Evolutionary conservation across 2,113 vertebrate genomes (phyloP).

Genomic region (Psilopogon haemacephalus): DNA sequence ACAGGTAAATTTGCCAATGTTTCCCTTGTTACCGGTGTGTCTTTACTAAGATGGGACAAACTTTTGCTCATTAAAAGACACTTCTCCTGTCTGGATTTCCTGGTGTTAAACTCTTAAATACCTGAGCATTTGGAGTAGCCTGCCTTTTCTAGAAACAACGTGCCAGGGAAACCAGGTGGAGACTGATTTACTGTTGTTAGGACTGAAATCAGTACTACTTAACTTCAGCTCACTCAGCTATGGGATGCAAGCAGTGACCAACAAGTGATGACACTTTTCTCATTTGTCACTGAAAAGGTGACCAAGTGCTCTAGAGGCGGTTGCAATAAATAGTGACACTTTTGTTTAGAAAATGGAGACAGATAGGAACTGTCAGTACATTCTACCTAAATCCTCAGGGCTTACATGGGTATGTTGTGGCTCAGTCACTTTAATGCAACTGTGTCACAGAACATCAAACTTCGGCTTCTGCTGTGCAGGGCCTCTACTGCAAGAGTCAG

Average conservation of each 20-base stretch:
- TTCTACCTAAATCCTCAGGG: neutral
- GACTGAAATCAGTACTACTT: neutral
- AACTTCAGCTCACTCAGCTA: neutral
- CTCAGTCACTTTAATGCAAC: neutral
- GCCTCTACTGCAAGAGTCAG: neutral
- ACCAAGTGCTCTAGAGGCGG: neutral
- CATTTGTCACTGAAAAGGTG: neutral
- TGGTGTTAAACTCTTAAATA: neutral
- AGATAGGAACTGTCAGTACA: neutral
- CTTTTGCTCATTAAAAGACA: neutral
- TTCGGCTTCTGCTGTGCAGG: neutral
- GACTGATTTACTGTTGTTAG: neutral
- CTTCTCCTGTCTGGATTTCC: neutral
- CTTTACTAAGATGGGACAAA: neutral
- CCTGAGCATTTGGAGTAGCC: neutral
- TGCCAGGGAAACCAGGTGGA: neutral
- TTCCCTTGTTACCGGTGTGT: neutral
- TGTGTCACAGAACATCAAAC: neutral
- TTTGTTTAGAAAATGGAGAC: neutral
- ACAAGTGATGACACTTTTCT: neutral
- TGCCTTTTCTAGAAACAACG: neutral
- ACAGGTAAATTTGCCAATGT: neutral
- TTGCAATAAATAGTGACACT: neutral
- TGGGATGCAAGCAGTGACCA: neutral
- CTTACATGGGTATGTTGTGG: neutral